Evolutionary conservation across 2,797 vertebrate genomes (phyloP).

Genomic region (Eurystomus glaucurus): DNA sequence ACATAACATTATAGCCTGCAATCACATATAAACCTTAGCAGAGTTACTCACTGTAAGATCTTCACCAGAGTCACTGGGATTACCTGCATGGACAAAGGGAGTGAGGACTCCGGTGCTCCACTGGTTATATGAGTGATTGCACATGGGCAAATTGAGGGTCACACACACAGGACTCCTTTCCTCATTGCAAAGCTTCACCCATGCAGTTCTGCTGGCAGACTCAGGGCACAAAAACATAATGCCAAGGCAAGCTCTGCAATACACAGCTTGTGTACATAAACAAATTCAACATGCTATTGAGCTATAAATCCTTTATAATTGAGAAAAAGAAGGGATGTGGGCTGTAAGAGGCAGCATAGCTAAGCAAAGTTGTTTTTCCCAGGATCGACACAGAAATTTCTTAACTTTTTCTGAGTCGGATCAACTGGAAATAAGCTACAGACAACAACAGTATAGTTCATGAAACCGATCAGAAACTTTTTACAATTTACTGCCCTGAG

Average conservation of each 20-base stretch:
- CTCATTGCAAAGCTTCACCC: neutral
- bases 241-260: neutral
- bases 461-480: neutral
- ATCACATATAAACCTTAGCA: neutral
- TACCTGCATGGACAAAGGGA: accelerated
- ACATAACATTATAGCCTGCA: neutral
- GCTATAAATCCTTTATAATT: neutral
- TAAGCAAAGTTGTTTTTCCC: neutral
- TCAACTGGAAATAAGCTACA: neutral
- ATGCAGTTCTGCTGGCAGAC: neutral
- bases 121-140: neutral
- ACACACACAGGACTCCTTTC: neutral
- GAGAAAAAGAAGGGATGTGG: neutral
- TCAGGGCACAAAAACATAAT: neutral
- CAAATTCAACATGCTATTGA: no score
- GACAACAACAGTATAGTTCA: neutral
- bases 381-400: neutral
- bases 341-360: neutral
- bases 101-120: neutral
- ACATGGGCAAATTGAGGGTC: neutral
- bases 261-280: accelerated
- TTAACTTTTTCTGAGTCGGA: neutral
- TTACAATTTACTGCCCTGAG: neutral
- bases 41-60: neutral
- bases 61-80: neutral